Percentiles rank a stretch among this genome's conserved stretches.
These are phyloP conservation scores for Hippocampus comes DNA, from an alignment of 2,113 vertebrate genomes.

Conservation along the genomic window DNA sequence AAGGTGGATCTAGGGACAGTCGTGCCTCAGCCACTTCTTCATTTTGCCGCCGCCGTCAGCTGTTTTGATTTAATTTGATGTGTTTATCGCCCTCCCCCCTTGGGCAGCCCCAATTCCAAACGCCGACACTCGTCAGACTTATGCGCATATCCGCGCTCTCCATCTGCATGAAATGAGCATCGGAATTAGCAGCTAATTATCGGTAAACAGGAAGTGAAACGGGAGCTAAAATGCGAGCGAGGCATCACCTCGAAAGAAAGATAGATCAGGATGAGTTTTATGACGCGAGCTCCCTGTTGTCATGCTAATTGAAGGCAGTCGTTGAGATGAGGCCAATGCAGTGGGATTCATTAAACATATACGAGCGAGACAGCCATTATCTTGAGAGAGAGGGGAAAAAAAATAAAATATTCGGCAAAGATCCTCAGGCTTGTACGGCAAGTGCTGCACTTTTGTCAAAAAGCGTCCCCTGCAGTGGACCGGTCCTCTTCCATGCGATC, in stretches of 20 bases:
- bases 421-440: background rate
- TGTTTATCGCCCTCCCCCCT: constrained; percentile 26
- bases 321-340: background rate
- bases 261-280: constrained; percentile 10
- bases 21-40: background rate
- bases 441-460: background rate
- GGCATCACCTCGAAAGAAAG: constrained; percentile 12
- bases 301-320: background rate
- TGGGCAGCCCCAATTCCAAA: constrained; percentile 24
- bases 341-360: constrained; percentile 9
- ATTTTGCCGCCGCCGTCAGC: constrained; percentile 12
- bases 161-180: constrained; percentile 58
- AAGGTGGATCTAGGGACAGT: background rate
- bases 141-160: constrained; percentile 48
- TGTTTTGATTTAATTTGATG: constrained; percentile 20
- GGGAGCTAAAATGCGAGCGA: background rate
- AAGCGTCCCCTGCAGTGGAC: background rate
- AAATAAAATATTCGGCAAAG: background rate
- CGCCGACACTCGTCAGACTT: constrained; percentile 35
- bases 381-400: no score
- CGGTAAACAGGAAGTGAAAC: constrained; percentile 25
- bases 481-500: background rate
- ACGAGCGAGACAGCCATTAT: background rate
- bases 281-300: background rate
- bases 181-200: constrained; percentile 50